A percentile compares a stretch with the other conserved stretches of the same genome.
These are phyloP conservation scores for Cochlearius cochlearius DNA, from an alignment of 2,113 vertebrate genomes.

Conservation along the genomic window DNA sequence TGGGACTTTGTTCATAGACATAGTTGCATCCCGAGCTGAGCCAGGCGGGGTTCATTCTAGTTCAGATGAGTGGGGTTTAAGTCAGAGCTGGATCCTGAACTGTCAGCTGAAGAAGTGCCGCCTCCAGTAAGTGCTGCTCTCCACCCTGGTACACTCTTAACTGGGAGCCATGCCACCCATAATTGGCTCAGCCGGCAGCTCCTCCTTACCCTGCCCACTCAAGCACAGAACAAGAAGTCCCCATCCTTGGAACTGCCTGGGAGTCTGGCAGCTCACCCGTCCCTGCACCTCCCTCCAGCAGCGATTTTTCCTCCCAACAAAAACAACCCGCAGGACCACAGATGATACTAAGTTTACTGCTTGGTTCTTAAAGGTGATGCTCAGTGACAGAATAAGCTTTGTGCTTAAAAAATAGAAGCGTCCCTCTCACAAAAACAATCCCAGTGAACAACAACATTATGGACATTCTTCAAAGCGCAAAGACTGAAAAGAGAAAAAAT, in stretches of 20 bases:
- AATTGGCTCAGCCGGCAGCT: neutral
- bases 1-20: neutral
- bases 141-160: neutral
- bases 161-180: constrained; percentile 33
- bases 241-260: neutral
- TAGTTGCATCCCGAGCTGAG: neutral
- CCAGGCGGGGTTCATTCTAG: neutral
- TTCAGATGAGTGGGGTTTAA: neutral
- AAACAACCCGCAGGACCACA: neutral
- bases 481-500: neutral
- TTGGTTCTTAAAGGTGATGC: neutral
- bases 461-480: neutral
- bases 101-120: neutral
- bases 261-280: neutral
- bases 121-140: neutral
- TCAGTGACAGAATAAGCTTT: neutral
- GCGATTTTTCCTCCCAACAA: neutral
- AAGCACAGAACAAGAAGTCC: constrained; percentile 10
- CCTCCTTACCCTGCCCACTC: neutral
- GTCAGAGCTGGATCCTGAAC: neutral
- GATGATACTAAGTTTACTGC: neutral
- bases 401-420: neutral
- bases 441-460: neutral
- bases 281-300: neutral
- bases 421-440: neutral